Conservation (phyloP, 2,888 invertebrate species). For the Patella ulyssiponensis region DNA sequence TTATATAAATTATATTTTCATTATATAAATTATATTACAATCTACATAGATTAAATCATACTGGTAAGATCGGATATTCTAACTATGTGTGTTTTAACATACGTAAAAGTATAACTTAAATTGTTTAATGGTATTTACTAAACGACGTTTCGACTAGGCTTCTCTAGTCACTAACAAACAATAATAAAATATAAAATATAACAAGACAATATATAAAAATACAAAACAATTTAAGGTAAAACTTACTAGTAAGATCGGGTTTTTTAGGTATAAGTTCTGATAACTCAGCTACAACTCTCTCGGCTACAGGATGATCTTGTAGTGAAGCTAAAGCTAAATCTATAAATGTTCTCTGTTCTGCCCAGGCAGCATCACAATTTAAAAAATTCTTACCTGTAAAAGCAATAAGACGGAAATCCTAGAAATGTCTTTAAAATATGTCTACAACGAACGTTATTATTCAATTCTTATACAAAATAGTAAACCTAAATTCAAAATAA, state of each 20-base stretch:
- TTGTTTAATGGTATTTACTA: background rate
- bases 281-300: conserved; percentile 44
- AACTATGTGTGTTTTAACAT: too few species aligned
- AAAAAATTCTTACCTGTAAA: conserved; percentile 42
- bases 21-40: too few species aligned
- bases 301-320: conserved; percentile 50
- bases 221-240: background rate
- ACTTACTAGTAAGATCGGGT: conserved; percentile 46
- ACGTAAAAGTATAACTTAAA: too few species aligned
- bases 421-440: too few species aligned
- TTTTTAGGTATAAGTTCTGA: conserved; percentile 36
- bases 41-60: too few species aligned
- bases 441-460: background rate
- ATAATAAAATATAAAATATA: too few species aligned
- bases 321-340: conserved; percentile 52
- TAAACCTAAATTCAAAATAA: background rate
- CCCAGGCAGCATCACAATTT: conserved; percentile 56
- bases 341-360: conserved; percentile 59
- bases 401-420: background rate
- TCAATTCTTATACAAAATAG: background rate
- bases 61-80: too few species aligned
- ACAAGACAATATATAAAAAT: too few species aligned
- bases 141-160: too few species aligned
- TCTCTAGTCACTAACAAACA: too few species aligned
- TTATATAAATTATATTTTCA: too few species aligned